Base-by-base conservation (phyloP, 2,113 vertebrate species). In the Acanthochromis polyacanthus region DNA sequence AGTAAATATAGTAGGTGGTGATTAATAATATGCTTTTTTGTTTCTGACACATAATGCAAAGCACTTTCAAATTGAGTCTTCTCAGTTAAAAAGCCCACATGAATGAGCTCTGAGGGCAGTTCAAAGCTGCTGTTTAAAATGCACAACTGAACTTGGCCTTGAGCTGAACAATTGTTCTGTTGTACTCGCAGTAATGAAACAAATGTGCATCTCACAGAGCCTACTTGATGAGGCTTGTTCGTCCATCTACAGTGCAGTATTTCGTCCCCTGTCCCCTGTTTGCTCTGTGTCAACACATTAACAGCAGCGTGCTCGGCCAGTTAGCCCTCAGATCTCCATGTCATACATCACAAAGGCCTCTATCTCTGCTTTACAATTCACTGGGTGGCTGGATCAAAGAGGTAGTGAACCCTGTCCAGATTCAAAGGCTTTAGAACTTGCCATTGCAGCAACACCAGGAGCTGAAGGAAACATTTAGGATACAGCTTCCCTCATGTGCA, bases 331-430 rank as follows among this genome's bases (percentile, higher is more conserved):
- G 20, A 77, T 81, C 80, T 64, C 82, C 68, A 56, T 14, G 68
- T 81, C 76, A 83, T 61, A 14, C 85, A 80, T 82, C 16, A 85
- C 85, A 91, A 89, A 88, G 75, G 23, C 45, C 48, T 43, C 60
- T 19, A 70, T 80, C 72, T 80, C 60, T 17, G 69, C 22, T 82
- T 87, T 84, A 88, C 71, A 59, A 55, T 36, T 8, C 66, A 50
- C 52, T 10, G 61, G 32, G 25, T 14, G 56, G 22, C 22, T 6
- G 51, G 76, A 81, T 85, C 76, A 86, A 82, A 84, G 85, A 52
- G 60, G 17, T 50, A 0, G n/a, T 7, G 20, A 57, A 36, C 4
- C 19, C 67, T 0, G 57, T 22, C 46, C 38, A 56, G 15, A 69
- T 65, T 48, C 38, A 10, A 55, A 70, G 65, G 60, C 43, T 55